Percentiles rank a stretch among this genome's conserved stretches.
Conservation (phyloP, 2,888 invertebrate species). For the Junonia oenone region DNA sequence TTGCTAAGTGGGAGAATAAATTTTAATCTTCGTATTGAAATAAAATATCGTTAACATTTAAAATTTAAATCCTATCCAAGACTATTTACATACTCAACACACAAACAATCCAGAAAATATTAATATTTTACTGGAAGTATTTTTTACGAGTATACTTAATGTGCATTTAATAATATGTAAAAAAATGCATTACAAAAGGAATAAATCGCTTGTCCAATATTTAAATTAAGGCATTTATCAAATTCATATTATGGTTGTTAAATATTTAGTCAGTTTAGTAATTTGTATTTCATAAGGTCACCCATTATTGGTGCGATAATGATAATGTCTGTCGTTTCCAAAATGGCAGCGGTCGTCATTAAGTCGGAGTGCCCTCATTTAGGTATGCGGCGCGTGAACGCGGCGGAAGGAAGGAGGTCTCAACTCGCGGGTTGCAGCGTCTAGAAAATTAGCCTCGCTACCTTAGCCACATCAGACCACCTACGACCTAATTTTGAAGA, state of each 20-base stretch:
- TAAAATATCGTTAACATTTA: too few species aligned
- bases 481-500: background rate
- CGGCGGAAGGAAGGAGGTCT: slow-evolving; percentile 67
- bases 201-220: slow-evolving; percentile 26
- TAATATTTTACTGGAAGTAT: too few species aligned
- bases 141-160: too few species aligned
- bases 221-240: slow-evolving; percentile 29
- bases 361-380: slow-evolving; percentile 48
- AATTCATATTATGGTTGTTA: slow-evolving; percentile 31
- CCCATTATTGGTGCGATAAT: slow-evolving; percentile 21
- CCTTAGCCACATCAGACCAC: background rate
- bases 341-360: slow-evolving; percentile 18
- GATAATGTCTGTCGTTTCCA: slow-evolving; percentile 25
- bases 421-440: slow-evolving; percentile 48
- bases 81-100: too few species aligned
- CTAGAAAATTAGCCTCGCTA: slow-evolving; percentile 1
- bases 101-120: too few species aligned
- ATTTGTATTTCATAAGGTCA: slow-evolving; percentile 22
- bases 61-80: too few species aligned
- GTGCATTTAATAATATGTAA: too few species aligned
- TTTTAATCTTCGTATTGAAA: too few species aligned
- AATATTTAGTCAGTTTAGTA: slow-evolving; percentile 18
- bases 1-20: too few species aligned
- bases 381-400: slow-evolving; percentile 58
- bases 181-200: slow-evolving; percentile 2